These are phyloP conservation scores for Cremastinae sp. DNA, from an alignment of 2,888 invertebrate genomes.

Conservation along the genomic window DNA sequence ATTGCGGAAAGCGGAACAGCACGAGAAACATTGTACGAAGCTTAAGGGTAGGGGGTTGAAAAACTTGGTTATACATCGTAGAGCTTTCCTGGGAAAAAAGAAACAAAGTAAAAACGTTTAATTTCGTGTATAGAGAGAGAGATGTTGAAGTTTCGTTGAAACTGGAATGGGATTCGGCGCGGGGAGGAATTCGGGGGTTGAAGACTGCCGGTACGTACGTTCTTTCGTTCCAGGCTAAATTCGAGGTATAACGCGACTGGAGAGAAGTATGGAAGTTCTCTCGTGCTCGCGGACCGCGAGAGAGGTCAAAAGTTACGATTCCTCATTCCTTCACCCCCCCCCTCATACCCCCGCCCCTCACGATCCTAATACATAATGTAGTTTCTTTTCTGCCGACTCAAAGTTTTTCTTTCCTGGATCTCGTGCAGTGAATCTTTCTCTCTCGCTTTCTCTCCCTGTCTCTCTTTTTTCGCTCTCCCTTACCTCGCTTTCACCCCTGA, in stretches of 20 bases:
- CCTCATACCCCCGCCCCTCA: neutral
- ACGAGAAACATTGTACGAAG: conserved; percentile 24
- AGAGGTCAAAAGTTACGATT: conserved; percentile 61
- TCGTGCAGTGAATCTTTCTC: conserved; percentile 7
- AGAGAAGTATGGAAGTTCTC: conserved; percentile 48
- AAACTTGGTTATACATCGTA: conserved; percentile 24
- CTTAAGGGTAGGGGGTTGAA: conserved; percentile 17
- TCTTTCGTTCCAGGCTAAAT: conserved; percentile 25
- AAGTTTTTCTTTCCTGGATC: conserved; percentile 47
- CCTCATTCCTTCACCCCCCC: neutral
- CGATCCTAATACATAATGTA: conserved; percentile 63
- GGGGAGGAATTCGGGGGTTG: neutral
- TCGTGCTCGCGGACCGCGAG: conserved; percentile 26
- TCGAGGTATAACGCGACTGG: conserved; percentile 30
- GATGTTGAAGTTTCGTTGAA: conserved; percentile 55
- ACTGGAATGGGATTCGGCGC: neutral
- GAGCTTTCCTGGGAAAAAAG: conserved; percentile 22
- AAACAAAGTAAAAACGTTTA: conserved; percentile 58
- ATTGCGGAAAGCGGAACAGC: neutral
- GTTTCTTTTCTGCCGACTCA: conserved; percentile 56
- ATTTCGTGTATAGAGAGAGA: conserved; percentile 57
- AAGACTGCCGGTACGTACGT: conserved; percentile 12
- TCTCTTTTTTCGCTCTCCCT: neutral
- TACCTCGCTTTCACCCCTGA: neutral
- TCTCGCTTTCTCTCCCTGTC: conserved; percentile 2